Evolutionary conservation across 2,113 vertebrate species (phyloP).

Genomic region (Tyto alba): DNA sequence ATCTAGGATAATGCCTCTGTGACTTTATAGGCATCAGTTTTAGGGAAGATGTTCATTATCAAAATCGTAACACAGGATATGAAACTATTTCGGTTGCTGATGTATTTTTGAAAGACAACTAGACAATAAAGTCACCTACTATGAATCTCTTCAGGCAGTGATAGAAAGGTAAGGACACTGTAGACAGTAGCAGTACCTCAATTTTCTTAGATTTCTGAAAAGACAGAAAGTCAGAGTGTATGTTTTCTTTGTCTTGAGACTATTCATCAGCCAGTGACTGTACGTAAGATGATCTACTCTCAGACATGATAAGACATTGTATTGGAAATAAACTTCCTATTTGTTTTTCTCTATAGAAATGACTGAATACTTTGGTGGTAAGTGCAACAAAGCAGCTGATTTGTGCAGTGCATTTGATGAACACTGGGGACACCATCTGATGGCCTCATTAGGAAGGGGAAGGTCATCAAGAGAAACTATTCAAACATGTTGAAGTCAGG

Average conservation of each 20-base stretch:
- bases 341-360: neutral
- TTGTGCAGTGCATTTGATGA: neutral
- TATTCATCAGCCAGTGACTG: neutral
- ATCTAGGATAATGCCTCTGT: neutral
- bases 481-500: neutral
- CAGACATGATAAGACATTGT: neutral
- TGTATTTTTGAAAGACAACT: neutral
- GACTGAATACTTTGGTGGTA: neutral
- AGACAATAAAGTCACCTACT: neutral
- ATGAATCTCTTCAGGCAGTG: neutral
- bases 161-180: neutral
- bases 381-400: neutral
- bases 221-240: neutral
- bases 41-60: neutral
- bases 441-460: neutral
- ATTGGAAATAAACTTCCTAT: neutral
- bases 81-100: neutral
- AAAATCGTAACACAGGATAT: neutral
- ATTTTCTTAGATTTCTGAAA: neutral
- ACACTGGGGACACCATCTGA: neutral
- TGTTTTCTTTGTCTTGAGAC: neutral
- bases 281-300: neutral
- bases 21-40: neutral
- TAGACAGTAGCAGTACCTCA: neutral
- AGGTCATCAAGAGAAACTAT: neutral